These are phyloP conservation scores for Diplogasteroides magnus DNA, from an alignment of 1,140 invertebrate genomes.

Conservation along the genomic window DNA sequence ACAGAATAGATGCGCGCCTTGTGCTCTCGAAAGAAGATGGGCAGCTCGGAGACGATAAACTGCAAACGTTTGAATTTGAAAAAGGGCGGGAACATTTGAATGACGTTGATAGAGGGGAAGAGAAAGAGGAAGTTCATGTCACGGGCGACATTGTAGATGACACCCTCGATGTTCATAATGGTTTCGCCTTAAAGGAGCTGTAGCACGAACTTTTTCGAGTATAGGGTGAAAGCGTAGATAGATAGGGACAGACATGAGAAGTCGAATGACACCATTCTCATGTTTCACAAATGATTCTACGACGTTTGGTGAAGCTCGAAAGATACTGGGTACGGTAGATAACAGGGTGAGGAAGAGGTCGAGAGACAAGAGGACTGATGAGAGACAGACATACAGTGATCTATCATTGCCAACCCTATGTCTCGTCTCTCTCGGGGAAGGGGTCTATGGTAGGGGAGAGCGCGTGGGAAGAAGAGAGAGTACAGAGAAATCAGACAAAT, in stretches of 20 bases:
- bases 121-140: constrained; percentile 66
- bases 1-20: constrained; percentile 83
- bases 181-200: constrained; percentile 65
- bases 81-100: background rate
- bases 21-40: constrained; percentile 83
- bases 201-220: too few species aligned
- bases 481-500: too few species aligned
- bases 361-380: constrained; percentile 66
- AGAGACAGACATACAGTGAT: too few species aligned
- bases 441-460: too few species aligned
- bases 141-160: constrained; percentile 80
- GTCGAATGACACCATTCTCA: constrained; percentile 12
- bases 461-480: too few species aligned
- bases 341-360: too few species aligned
- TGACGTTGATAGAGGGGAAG: constrained; percentile 49
- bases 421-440: too few species aligned
- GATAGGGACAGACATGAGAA: too few species aligned
- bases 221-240: too few species aligned
- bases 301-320: too few species aligned
- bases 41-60: constrained; percentile 84
- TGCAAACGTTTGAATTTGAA: constrained; percentile 57
- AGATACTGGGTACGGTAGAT: too few species aligned
- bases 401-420: constrained; percentile 76
- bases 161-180: constrained; percentile 89
- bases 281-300: too few species aligned